phyloP scores from a whole-genome alignment of 53 echinoderm and acorn worm species.

The Holothuria leucospilota region DNA sequence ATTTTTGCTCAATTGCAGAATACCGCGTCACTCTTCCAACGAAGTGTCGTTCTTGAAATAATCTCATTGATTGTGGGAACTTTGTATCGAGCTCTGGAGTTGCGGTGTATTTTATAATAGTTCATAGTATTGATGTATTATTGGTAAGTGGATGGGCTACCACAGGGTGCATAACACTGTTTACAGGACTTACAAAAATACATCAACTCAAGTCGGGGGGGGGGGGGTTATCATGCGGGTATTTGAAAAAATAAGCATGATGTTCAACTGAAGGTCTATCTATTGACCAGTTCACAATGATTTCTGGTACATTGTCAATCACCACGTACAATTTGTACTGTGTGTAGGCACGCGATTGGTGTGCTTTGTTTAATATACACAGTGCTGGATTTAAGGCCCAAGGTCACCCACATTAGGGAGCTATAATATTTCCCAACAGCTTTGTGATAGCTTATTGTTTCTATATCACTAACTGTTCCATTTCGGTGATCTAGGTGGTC shows the following conservation, averaged over 20 bases:
- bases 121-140: neutral
- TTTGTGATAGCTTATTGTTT: neutral
- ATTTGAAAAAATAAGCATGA: neutral
- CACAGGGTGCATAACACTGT: too few species aligned
- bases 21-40: neutral
- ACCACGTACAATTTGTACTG: neutral
- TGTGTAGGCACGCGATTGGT: neutral
- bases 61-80: constrained; percentile 3
- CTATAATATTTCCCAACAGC: neutral
- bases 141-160: too few species aligned
- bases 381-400: neutral
- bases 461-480: neutral
- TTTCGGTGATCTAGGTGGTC: neutral
- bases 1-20: constrained; percentile 10
- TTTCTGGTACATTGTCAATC: neutral
- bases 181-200: too few species aligned
- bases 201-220: too few species aligned
- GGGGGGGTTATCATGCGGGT: too few species aligned
- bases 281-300: neutral
- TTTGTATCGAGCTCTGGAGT: neutral
- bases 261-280: neutral
- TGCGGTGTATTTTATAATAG: constrained; percentile 3
- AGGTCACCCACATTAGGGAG: constrained; percentile 7
- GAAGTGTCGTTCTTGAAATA: neutral
- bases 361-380: neutral